Evolutionary conservation across 1,140 invertebrate genomes (phyloP).

Genomic region (Samia ricini): DNA sequence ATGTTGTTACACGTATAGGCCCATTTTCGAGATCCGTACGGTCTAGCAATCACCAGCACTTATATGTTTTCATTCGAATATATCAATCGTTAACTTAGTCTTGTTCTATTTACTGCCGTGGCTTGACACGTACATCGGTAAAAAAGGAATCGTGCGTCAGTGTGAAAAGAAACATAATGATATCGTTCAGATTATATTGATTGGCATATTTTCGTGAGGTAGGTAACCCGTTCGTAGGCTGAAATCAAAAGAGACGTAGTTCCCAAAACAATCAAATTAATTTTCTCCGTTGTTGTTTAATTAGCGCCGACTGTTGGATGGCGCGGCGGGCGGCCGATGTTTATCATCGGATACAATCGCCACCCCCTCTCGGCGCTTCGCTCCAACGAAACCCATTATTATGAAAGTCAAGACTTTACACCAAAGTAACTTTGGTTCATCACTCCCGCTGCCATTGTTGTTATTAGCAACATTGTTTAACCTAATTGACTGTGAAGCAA

Average conservation of each 20-base stretch:
- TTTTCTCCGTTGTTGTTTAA: slow-evolving; percentile 75
- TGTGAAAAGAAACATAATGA: neutral
- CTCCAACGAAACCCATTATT: slow-evolving; percentile 67
- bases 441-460: slow-evolving; percentile 62
- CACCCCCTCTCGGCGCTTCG: slow-evolving; percentile 31
- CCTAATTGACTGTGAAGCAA: slow-evolving; percentile 51
- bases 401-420: slow-evolving; percentile 71
- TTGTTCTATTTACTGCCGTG: neutral
- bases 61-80: slow-evolving; percentile 56
- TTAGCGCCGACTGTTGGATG: slow-evolving; percentile 67
- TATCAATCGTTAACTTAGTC: slow-evolving; percentile 44
- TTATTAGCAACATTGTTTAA: slow-evolving; percentile 65
- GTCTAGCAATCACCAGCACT: slow-evolving; percentile 45
- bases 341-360: slow-evolving; percentile 75
- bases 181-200: neutral
- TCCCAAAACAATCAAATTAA: slow-evolving; percentile 75
- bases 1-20: neutral
- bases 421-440: slow-evolving; percentile 72
- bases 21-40: neutral
- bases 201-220: slow-evolving; percentile 40
- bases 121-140: neutral
- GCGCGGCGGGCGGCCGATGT: slow-evolving; percentile 67
- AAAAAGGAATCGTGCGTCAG: neutral
- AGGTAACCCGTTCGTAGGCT: slow-evolving; percentile 55
- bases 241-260: slow-evolving; percentile 65